Evolutionary conservation across 2,797 vertebrate species (phyloP).

Genomic region (Clarias fuscus): DNA sequence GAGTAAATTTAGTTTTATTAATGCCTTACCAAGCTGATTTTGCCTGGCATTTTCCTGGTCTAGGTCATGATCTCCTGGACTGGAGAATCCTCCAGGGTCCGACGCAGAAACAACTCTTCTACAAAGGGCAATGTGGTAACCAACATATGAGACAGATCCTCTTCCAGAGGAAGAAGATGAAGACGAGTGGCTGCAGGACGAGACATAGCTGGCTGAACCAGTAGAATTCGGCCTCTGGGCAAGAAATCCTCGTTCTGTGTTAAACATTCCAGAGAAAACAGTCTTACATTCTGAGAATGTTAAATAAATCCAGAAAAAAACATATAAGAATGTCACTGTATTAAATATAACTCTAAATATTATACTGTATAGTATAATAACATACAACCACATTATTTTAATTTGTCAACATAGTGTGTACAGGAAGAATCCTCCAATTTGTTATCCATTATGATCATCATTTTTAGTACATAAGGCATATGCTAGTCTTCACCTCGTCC

Average conservation of each 20-base stretch:
- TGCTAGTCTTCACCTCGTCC: conserved; percentile 68
- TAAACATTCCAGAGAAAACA: conserved; percentile 38
- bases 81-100: conserved; percentile 57
- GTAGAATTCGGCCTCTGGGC: conserved; percentile 70
- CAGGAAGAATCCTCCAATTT: not conserved
- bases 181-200: conserved; percentile 73
- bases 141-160: conserved; percentile 68
- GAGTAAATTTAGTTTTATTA: not conserved
- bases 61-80: conserved; percentile 71
- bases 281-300: conserved; percentile 64
- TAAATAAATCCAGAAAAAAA: not conserved
- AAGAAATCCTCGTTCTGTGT: conserved; percentile 48
- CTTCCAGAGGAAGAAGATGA: conserved; percentile 71
- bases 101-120: conserved; percentile 46
- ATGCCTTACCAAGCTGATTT: conserved; percentile 68
- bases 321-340: conserved; percentile 2
- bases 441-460: not conserved
- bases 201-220: conserved; percentile 72
- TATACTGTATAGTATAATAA: not conserved
- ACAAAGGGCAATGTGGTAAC: conserved; percentile 63
- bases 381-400: not conserved
- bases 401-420: not conserved
- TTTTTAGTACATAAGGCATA: not conserved
- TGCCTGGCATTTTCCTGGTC: conserved; percentile 71
- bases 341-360: not conserved